Conservation (phyloP, 2,888 invertebrate genomes). For the Hetaerina titia region DNA sequence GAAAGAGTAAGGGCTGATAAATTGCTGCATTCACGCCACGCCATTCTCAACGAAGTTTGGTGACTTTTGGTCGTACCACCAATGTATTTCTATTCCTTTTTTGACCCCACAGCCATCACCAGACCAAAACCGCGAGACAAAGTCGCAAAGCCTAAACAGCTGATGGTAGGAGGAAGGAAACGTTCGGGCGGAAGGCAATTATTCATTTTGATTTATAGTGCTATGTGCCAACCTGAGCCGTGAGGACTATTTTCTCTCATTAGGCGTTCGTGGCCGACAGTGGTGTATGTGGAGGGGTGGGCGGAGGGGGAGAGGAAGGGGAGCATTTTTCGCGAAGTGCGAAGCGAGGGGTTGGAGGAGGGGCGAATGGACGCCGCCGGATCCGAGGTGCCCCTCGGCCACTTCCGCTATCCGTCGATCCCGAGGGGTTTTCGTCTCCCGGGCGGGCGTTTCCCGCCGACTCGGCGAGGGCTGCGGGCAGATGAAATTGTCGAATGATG, state of each 20-base stretch:
- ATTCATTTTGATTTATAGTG: conserved; percentile 56
- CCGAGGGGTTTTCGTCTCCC: not conserved
- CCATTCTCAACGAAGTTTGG: not conserved
- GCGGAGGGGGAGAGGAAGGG: too few relatives aligned
- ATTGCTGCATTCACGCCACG: not conserved
- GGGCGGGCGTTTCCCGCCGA: not conserved
- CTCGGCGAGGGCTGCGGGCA: not conserved
- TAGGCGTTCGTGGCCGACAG: conserved; percentile 7
- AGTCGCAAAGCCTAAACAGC: not conserved
- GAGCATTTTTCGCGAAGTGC: too few relatives aligned
- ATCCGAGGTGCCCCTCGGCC: not conserved
- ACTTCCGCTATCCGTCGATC: too few relatives aligned
- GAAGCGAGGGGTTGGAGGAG: not conserved
- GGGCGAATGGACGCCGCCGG: too few relatives aligned
- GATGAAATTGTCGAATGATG: not conserved
- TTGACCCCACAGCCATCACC: not conserved
- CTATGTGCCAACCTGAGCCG: conserved; percentile 19
- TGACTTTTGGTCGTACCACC: not conserved
- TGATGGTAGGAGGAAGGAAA: not conserved
- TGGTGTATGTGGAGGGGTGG: not conserved
- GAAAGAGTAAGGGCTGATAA: not conserved
- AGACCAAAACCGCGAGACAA: not conserved
- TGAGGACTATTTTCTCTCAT: conserved; percentile 58
- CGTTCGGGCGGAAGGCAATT: conserved; percentile 4
- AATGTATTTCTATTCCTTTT: not conserved